Evolutionary conservation across 1,140 invertebrate species (phyloP), one percentile per base, ranked within the genome.

Genomic region (Planococcus citri): DNA sequence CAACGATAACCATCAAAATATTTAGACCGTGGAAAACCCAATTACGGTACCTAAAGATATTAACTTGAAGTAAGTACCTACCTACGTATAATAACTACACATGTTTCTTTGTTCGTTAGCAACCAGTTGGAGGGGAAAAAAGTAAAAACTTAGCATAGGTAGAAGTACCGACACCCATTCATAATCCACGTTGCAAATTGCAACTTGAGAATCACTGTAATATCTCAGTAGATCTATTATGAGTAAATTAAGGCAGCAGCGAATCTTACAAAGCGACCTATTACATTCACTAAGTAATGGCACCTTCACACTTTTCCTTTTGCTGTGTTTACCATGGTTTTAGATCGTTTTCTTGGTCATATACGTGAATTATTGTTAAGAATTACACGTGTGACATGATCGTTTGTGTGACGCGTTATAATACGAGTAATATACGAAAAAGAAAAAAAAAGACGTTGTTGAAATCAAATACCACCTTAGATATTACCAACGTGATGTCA

Each of bases 221-320:
- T 37, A 51, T 51, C 41, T 51, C 41, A 20, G 33, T 37, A 37
- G 6, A 37, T 51, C 2, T 51, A 51, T 51, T 51, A 51, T 3
- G 41, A 51, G 41, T 51, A 51, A 51, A 51, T 51, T 51, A 51
- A 51, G 17, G 41, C 4, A 51, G 41, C 4, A 51, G 41, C 41
- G 41, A 51, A 20, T 51, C 41, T 17, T 3, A 51, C 17, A 33
- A 51, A 20, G 12, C 41, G 41, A 51, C 41, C 41, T 51, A 51
- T 51, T 51, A 51, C 41, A 17, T 51, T 20, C 10, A 20, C 6
- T 4, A 51, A 51, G 41, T 51, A 51, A 51, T 51, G n/a, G 41
- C 41, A 51, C 41, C 41, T 51, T 51, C 41, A 51, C 41, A 51
- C 41, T 51, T 51, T 51, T 51, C 41, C 41, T 51, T 51, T 51